Conservation (phyloP, 1,140 invertebrate genomes). For the Solenopsis fugax region DNA sequence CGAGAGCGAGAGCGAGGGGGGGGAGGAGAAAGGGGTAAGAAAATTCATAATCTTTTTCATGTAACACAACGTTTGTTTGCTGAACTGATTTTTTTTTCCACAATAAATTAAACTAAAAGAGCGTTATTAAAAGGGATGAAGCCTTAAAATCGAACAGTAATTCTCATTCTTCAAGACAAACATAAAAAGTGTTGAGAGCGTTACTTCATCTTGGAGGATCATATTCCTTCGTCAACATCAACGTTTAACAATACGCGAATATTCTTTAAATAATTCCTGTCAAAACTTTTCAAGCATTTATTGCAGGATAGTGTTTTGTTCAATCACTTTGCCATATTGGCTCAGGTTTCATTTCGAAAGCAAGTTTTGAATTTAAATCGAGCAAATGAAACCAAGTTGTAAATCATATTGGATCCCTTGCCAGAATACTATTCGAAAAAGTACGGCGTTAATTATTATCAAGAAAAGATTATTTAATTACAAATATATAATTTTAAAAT, state of each 20-base stretch:
- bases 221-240: too few species aligned
- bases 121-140: not conserved
- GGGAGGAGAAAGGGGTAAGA: not conserved
- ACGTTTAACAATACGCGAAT: too few species aligned
- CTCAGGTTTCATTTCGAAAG: not conserved
- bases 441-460: not conserved
- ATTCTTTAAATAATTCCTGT: too few species aligned
- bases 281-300: not conserved
- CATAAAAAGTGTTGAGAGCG: not conserved
- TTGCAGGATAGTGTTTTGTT: not conserved
- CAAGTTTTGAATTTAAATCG: not conserved
- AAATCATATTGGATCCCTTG: not conserved
- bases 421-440: not conserved
- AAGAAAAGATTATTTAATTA: not conserved
- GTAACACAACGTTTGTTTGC: not conserved
- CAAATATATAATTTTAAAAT: not conserved
- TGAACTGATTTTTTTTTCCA: not conserved
- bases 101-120: not conserved
- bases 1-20: not conserved
- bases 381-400: not conserved
- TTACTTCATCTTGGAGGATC: too few species aligned
- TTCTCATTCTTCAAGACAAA: not conserved
- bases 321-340: not conserved
- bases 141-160: not conserved
- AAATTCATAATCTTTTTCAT: slow-evolving; percentile 61